A percentile compares a stretch with the other conserved stretches of the same genome.
Evolutionary conservation across 2,797 vertebrate genomes (phyloP).

Genomic region (Oryzias sinensis): DNA sequence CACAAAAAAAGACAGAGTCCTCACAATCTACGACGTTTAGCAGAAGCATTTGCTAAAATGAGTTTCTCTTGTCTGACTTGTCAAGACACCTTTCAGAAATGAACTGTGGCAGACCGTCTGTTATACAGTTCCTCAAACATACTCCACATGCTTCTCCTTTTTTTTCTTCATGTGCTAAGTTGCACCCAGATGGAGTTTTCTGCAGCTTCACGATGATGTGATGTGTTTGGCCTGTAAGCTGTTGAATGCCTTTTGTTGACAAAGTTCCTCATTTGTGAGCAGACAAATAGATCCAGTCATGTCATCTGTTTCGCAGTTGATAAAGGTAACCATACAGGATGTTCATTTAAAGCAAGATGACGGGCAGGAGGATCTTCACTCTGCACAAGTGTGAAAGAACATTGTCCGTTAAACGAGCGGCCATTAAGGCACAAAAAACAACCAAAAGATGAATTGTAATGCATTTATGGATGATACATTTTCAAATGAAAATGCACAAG

Average conservation of each 20-base stretch:
- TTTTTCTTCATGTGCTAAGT: conserved; percentile 10
- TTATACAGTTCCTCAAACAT: conserved; percentile 26
- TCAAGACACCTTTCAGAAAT: neutral
- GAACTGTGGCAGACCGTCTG: conserved; percentile 11
- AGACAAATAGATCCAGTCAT: conserved; percentile 3
- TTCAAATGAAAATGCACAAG: too few species aligned
- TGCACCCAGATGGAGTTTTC: neutral
- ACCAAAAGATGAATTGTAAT: too few species aligned
- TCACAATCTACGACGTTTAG: too few species aligned
- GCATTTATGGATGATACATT: too few species aligned
- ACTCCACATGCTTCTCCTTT: conserved; percentile 12
- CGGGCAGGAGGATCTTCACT: neutral
- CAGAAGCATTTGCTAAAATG: too few species aligned
- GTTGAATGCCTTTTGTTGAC: conserved; percentile 22
- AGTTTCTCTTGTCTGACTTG: too few species aligned
- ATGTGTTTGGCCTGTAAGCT: conserved; percentile 7
- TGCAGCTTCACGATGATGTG: conserved; percentile 8
- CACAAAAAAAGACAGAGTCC: too few species aligned
- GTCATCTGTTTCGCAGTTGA: neutral
- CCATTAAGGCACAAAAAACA: too few species aligned
- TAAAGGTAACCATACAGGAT: neutral
- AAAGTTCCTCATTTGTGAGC: conserved; percentile 25
- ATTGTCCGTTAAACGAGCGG: neutral
- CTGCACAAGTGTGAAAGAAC: neutral
- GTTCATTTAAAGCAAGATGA: neutral